These are phyloP conservation scores for Ficedula albicollis DNA, from an alignment of 2,797 vertebrate species.

Conservation along the genomic window DNA sequence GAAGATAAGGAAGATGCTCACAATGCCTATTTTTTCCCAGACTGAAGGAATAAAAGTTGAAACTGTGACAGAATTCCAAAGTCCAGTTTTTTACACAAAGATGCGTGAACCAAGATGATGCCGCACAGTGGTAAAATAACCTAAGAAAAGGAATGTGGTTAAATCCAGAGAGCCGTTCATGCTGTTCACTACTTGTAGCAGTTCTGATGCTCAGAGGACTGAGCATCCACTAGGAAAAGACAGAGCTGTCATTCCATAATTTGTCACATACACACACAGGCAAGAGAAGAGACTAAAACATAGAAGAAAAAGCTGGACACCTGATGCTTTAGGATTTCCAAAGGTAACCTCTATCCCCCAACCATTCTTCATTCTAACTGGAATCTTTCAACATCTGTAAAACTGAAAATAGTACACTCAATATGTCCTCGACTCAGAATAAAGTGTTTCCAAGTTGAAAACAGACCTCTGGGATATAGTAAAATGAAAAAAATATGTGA, in stretches of 20 bases:
- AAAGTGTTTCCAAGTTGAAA: conserved; percentile 23
- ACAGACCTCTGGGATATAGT: conserved; percentile 49
- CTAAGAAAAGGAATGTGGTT: background rate
- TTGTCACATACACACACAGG: background rate
- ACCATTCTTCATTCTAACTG: background rate
- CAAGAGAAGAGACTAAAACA: background rate
- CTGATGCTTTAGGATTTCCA: background rate
- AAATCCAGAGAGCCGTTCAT: background rate
- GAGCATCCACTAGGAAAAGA: background rate
- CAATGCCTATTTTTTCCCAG: background rate
- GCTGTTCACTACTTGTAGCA: background rate
- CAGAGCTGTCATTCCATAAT: background rate
- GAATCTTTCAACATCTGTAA: background rate
- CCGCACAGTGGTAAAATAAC: background rate
- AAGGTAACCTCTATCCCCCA: background rate
- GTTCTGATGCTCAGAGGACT: background rate
- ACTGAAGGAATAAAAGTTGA: background rate
- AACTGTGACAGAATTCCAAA: background rate
- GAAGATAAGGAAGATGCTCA: background rate
- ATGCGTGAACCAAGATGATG: background rate
- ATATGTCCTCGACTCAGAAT: background rate
- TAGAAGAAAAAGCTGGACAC: background rate
- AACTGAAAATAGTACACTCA: background rate
- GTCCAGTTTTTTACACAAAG: background rate
- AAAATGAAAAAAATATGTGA: conserved; percentile 73